Base-by-base conservation (phyloP, 37 sponge, comb jelly and placozoan species). In the Ianthella basta region DNA sequence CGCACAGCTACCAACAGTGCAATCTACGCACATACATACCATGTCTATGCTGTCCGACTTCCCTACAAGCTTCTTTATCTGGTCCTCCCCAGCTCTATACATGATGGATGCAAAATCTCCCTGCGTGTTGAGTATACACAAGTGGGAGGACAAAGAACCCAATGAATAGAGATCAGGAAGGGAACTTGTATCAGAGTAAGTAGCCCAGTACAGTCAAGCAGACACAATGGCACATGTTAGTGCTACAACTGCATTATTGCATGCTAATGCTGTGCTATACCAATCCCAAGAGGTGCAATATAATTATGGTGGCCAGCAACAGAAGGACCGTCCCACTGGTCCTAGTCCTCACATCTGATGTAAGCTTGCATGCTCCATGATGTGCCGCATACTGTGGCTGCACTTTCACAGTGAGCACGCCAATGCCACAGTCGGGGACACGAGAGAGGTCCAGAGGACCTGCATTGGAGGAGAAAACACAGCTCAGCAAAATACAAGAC, bases 301-400 rank as follows among this genome's bases (percentile, higher is more conserved):
- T 3, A 8, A 44, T 3, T 8, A 44, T 44, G 3, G 50, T 44
- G 50, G 50, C n/a, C n/a, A n/a, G n/a, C n/a, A n/a, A n/a, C n/a
- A n/a, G n/a, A n/a, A n/a, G n/a, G n/a, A n/a, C n/a, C n/a, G n/a
- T n/a, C n/a, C n/a, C n/a, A n/a, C n/a, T n/a, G n/a, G n/a, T n/a
- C n/a, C n/a, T n/a, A n/a, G n/a, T n/a, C 25, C 87, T 83, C 29
- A 91, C 91, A 21, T 69, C 57, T 3, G 82, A 82, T 12, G 44
- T 91, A 19, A 91, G 36, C 74, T 74, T 85, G 60, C 92, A 91
- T 2, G 86, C 89, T 41, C 92, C 92, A 72, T 91, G 92, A 20
- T 70, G 55, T 80, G 56, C 77, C 27, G 89, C 89, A 63, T 91
- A 41, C 12, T 91, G 79, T 8, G 89, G 89, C 0, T 34, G 66